Evolutionary conservation across 2,888 invertebrate species (phyloP), one percentile per base, ranked within the genome.

Genomic region (Pemphredon lugubris): DNA sequence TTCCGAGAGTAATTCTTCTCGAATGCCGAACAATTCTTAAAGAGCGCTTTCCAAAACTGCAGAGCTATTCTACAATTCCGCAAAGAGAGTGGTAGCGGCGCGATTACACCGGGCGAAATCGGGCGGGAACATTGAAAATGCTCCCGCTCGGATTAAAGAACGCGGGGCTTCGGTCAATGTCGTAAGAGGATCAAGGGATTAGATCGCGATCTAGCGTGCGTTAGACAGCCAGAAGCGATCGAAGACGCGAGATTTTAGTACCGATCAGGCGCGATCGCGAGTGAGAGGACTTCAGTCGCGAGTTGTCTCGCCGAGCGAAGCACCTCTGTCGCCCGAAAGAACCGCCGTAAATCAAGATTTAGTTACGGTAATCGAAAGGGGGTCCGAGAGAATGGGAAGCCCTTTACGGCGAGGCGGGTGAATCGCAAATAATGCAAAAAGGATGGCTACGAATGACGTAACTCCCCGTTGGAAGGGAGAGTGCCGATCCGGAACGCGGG

Each of bases 391-490:
- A 42, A 54, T 32, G 53, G 47, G 66, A 60, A 70, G 39, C 55
- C 66, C 23, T 57, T 51, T 26, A 34, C 32, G 40, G 13, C 21
- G 13, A 23, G 11, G 11, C 53, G 57, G n/a, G 32, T 64, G 64
- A 69, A 69, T 59, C 59, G 64, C 64, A 69, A 69, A 66, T 54
- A 60, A 42, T 13, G 16, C 40, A 59, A 47, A 65, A 54, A 26
- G 39, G 47, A 58, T 61, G 37, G 18, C 51, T 37, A 30, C n/a
- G 26, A n/a, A 44, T 39, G 45, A 45, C 51, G 34, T 2, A 63
- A 58, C 21, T 9, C n/a, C n/a, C n/a, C n/a, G n/a, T 14, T n/a
- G 42, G 32, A 21, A 14, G 26, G 26, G 48, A 13, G 23, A 42
- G 30, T 18, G 39, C 34, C 23, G 20, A 16, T 40, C 5, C 14